Evolutionary conservation across 2,888 invertebrate species (phyloP).

Genomic region (Anodontia alba): DNA sequence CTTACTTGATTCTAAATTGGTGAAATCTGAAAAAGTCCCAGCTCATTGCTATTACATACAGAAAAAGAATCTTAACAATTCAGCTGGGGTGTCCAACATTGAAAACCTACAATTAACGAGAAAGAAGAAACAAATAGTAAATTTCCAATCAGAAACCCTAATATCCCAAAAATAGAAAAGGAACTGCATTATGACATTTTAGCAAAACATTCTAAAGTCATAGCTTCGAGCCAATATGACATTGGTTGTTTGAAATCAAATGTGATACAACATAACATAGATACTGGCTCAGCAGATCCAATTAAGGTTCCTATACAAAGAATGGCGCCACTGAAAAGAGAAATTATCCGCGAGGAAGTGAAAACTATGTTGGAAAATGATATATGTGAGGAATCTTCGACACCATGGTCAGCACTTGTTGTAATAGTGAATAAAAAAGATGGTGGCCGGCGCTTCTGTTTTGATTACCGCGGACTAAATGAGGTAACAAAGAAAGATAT

Average conservation of each 20-base stretch:
- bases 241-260: background rate
- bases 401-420: constrained; percentile 20
- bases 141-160: constrained; percentile 13
- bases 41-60: constrained; percentile 10
- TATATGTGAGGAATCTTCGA: constrained; percentile 10
- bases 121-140: too few species aligned
- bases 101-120: too few species aligned
- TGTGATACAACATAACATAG: constrained; percentile 23
- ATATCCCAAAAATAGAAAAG: constrained; percentile 4
- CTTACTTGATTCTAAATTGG: background rate
- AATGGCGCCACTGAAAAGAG: constrained; percentile 4
- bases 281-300: constrained; percentile 25
- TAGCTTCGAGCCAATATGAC: constrained; percentile 15
- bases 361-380: constrained; percentile 15
- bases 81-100: too few species aligned
- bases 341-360: constrained; percentile 24
- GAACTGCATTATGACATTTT: constrained; percentile 7
- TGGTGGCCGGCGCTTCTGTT: constrained; percentile 5
- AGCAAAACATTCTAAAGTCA: background rate
- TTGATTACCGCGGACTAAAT: constrained; percentile 5
- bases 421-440: constrained; percentile 17
- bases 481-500: constrained; percentile 2
- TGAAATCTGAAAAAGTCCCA: background rate
- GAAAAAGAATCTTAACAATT: too few species aligned
- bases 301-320: constrained; percentile 20